phyloP scores from a whole-genome alignment of 2,888 invertebrate species.

The Notodromas monacha region DNA sequence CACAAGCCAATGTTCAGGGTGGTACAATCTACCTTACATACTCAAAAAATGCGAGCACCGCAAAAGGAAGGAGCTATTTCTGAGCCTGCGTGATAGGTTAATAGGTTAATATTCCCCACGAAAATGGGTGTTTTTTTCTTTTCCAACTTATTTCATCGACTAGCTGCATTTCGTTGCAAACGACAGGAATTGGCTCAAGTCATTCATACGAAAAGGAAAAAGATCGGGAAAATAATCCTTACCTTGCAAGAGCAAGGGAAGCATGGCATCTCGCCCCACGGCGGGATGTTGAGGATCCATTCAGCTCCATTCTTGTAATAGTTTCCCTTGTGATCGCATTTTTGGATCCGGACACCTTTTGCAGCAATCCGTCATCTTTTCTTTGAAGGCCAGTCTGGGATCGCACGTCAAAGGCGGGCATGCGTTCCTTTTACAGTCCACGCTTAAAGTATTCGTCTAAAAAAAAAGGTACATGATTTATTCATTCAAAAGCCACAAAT shows the following conservation, averaged over 20 bases:
- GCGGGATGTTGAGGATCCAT: conserved; percentile 58
- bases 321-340: conserved; percentile 27
- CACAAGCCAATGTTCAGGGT: too few relatives aligned
- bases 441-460: conserved; percentile 29
- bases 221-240: conserved; percentile 15
- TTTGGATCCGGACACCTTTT: conserved; percentile 31
- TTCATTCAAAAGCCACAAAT: too few relatives aligned
- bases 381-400: conserved; percentile 33
- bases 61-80: too few relatives aligned
- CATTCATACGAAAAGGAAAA: too few relatives aligned
- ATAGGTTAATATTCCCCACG: too few relatives aligned
- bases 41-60: too few relatives aligned
- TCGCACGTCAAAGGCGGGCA: conserved; percentile 40
- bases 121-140: too few relatives aligned
- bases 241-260: conserved; percentile 71
- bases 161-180: too few relatives aligned
- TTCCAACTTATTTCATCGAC: too few relatives aligned
- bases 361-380: conserved; percentile 44
- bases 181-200: too few relatives aligned
- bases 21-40: too few relatives aligned
- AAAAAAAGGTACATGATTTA: conserved; percentile 6
- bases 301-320: conserved; percentile 39
- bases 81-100: too few relatives aligned
- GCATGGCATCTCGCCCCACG: conserved; percentile 58
- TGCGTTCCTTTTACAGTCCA: conserved; percentile 36